phyloP scores from a whole-genome alignment of 2,113 vertebrate species.

The Cheirogaleus medius region DNA sequence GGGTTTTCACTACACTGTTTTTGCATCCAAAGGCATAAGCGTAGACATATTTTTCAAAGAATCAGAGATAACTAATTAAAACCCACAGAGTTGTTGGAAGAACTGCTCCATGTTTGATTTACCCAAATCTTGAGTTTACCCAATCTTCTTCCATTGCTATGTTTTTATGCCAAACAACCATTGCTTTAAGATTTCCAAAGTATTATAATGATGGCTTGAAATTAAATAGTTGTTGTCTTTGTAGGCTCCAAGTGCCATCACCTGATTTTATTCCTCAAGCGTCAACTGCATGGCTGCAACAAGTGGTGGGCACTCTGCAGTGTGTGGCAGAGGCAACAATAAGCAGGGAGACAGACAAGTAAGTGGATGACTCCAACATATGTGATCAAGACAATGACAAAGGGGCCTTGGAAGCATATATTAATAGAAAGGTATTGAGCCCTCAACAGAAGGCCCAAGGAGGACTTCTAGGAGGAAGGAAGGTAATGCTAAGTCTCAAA shows the following conservation, averaged over 20 bases:
- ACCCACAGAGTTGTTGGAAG: neutral
- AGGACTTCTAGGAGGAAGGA: neutral
- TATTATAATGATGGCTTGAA: neutral
- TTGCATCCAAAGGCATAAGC: neutral
- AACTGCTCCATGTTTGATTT: neutral
- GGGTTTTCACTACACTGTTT: constrained; percentile 22
- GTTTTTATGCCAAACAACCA: neutral
- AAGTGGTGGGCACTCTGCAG: neutral
- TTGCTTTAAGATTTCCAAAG: constrained; percentile 33
- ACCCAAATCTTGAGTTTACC: neutral
- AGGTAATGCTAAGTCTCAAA: neutral
- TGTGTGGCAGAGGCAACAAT: neutral
- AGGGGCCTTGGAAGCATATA: neutral
- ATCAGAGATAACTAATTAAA: constrained; percentile 8
- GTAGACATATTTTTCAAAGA: neutral
- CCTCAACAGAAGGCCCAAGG: neutral
- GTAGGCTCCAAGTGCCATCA: neutral
- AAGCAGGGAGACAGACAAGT: neutral
- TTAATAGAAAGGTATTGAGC: neutral
- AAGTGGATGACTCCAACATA: neutral
- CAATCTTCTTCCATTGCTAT: neutral
- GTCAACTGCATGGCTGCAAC: neutral
- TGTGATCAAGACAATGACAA: neutral
- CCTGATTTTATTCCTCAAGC: constrained; percentile 18
- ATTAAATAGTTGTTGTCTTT: neutral